phyloP scores from a whole-genome alignment of 1,140 invertebrate genomes.

The Drosophila kanapiae region DNA sequence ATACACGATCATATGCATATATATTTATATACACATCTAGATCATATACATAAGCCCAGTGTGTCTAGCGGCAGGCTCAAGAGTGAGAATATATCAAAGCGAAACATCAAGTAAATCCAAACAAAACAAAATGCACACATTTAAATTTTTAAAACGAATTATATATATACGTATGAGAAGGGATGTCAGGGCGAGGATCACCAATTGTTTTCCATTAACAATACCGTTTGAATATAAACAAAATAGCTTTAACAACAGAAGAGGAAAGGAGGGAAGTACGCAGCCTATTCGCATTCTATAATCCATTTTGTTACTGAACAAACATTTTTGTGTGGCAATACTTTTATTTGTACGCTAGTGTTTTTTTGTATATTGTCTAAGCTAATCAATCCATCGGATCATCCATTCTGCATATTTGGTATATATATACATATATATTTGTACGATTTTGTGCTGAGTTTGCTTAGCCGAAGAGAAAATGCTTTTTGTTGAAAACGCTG shows the following conservation, averaged over 20 bases:
- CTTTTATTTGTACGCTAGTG: slow-evolving; percentile 43
- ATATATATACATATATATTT: slow-evolving; percentile 32
- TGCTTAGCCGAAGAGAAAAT: slow-evolving; percentile 45
- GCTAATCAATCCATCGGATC: slow-evolving; percentile 41
- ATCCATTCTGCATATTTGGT: slow-evolving; percentile 44
- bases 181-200: slow-evolving; percentile 36
- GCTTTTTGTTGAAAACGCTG: slow-evolving; percentile 65
- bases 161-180: slow-evolving; percentile 36
- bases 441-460: slow-evolving; percentile 57
- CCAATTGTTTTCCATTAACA: slow-evolving; percentile 76
- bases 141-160: slow-evolving; percentile 56
- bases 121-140: slow-evolving; percentile 44
- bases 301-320: slow-evolving; percentile 34
- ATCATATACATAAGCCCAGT: slow-evolving; percentile 70
- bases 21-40: slow-evolving; percentile 53
- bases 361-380: slow-evolving; percentile 44
- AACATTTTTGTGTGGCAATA: slow-evolving; percentile 42
- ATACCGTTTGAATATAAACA: slow-evolving; percentile 75
- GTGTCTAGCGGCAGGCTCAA: slow-evolving; percentile 77
- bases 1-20: slow-evolving; percentile 49
- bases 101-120: slow-evolving; percentile 19
- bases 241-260: slow-evolving; percentile 68
- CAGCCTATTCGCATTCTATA: slow-evolving; percentile 27
- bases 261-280: not conserved
- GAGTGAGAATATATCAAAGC: slow-evolving; percentile 71